These are phyloP conservation scores for Thymelicus lineola DNA, from an alignment of 2,888 invertebrate species.

Conservation along the genomic window DNA sequence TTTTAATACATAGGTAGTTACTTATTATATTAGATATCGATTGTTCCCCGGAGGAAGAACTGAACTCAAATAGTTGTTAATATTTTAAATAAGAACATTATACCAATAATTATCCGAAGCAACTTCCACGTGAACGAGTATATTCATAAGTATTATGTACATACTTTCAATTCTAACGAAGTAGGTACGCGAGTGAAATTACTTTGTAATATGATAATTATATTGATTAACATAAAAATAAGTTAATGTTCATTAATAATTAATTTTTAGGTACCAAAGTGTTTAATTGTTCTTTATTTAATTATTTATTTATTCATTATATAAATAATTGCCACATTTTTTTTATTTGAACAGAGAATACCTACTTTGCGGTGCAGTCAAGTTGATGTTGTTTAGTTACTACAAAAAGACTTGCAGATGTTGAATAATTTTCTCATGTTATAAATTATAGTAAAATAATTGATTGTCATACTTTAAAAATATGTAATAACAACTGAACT, in stretches of 20 bases:
- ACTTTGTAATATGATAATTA: background rate
- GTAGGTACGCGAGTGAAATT: background rate
- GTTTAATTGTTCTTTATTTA: constrained; percentile 2
- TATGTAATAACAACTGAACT: too few species aligned
- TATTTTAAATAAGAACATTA: constrained; percentile 25
- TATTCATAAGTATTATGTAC: background rate
- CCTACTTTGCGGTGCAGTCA: background rate
- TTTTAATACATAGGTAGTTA: constrained; percentile 40
- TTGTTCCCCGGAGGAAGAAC: constrained; percentile 36
- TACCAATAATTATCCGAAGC: background rate
- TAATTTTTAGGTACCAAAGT: background rate
- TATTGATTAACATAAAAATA: background rate
- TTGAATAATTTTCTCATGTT: too few species aligned
- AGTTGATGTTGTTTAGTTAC: background rate
- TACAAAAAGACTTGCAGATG: too few species aligned
- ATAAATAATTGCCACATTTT: background rate
- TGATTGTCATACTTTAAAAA: too few species aligned
- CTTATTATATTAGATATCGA: constrained; percentile 27
- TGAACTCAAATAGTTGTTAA: constrained; percentile 37
- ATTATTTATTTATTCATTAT: background rate
- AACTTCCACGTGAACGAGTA: background rate
- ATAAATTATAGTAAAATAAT: too few species aligned
- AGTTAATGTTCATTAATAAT: background rate
- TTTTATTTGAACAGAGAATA: background rate
- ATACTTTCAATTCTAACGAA: background rate